These are phyloP conservation scores for Amphilophus citrinellus DNA, from an alignment of 2,113 vertebrate genomes.

Conservation along the genomic window DNA sequence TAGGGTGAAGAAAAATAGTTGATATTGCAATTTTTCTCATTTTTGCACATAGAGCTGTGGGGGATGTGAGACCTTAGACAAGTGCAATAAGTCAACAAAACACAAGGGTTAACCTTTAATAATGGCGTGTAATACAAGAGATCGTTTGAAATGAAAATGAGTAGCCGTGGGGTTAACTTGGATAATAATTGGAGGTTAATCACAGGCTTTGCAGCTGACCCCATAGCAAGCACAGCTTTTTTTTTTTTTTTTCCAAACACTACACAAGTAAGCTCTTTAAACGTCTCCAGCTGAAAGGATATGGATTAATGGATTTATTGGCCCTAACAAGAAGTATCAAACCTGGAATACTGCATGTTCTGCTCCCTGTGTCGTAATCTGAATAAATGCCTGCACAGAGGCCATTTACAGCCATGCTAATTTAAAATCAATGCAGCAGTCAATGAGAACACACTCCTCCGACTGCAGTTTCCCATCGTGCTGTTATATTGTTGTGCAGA, in stretches of 20 bases:
- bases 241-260: neutral
- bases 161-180: neutral
- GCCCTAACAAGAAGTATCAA: neutral
- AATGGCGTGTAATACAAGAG: neutral
- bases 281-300: neutral
- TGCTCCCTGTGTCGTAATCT: neutral
- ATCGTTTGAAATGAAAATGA: slow-evolving; percentile 27
- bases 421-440: slow-evolving; percentile 53
- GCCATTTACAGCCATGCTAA: slow-evolving; percentile 29
- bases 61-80: neutral
- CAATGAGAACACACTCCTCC: slow-evolving; percentile 16
- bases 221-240: slow-evolving; percentile 6
- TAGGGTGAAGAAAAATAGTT: neutral
- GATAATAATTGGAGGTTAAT: slow-evolving; percentile 30
- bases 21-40: neutral
- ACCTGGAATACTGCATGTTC: neutral
- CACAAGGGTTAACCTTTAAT: neutral
- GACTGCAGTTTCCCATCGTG: slow-evolving; percentile 26
- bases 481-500: slow-evolving; percentile 9
- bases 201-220: neutral
- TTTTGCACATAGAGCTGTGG: neutral
- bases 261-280: neutral
- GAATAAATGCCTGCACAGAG: slow-evolving; percentile 10
- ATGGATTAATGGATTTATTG: slow-evolving; percentile 12
- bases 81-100: slow-evolving; percentile 2